These are phyloP conservation scores for Anarsia innoxiella DNA, from an alignment of 2,888 invertebrate genomes.

Conservation along the genomic window DNA sequence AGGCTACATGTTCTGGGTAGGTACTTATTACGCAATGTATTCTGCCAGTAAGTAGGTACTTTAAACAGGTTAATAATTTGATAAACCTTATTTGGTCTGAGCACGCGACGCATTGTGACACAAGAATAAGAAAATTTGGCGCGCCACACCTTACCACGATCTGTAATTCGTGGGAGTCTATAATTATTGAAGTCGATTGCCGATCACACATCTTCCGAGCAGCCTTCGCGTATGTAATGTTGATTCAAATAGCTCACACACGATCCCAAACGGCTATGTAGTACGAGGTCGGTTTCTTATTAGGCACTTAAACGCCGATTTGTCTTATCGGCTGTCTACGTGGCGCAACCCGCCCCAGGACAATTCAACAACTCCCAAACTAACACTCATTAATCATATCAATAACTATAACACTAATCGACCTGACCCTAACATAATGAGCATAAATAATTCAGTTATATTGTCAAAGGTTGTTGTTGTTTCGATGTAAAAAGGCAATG, in stretches of 20 bases:
- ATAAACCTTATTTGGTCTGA: no score
- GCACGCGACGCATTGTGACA: no score
- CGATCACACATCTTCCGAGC: constrained; percentile 24
- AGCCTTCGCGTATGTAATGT: constrained; percentile 32
- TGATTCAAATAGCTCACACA: constrained; percentile 47
- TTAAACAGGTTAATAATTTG: no score
- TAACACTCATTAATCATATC: constrained; percentile 33
- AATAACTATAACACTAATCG: constrained; percentile 21
- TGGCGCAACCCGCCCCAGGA: constrained; percentile 46
- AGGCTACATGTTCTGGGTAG: no score
- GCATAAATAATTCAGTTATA: no score
- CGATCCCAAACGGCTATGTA: constrained; percentile 41
- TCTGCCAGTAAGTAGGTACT: no score
- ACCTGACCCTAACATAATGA: background rate
- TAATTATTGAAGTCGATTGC: constrained; percentile 15
- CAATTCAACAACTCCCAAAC: constrained; percentile 24
- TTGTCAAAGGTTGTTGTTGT: no score
- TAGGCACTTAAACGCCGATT: constrained; percentile 37
- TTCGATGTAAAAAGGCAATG: background rate
- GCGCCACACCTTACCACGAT: constrained; percentile 27
- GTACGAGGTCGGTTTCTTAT: constrained; percentile 44
- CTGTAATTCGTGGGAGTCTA: constrained; percentile 12
- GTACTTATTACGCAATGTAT: no score
- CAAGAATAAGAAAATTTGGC: constrained; percentile 24
- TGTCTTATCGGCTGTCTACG: constrained; percentile 28